phyloP scores from a whole-genome alignment of 2,888 invertebrate species.

The Neuroscelio doddi region DNA sequence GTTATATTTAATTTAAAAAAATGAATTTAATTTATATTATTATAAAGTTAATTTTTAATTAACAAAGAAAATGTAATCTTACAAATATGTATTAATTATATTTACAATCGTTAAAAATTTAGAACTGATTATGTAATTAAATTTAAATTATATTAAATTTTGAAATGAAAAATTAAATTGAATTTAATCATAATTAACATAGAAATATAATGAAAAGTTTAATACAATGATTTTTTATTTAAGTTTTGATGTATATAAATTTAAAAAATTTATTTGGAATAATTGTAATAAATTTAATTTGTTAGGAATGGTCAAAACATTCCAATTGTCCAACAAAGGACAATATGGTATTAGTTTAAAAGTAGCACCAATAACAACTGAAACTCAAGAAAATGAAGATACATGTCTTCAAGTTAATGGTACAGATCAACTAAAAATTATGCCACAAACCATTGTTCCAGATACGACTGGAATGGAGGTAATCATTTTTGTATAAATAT shows the following conservation, averaged over 20 bases:
- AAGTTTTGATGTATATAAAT: too few relatives aligned
- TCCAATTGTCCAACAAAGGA: slow-evolving; percentile 80
- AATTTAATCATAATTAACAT: too few relatives aligned
- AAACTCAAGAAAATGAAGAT: slow-evolving; percentile 79
- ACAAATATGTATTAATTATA: too few relatives aligned
- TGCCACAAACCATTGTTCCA: slow-evolving; percentile 86
- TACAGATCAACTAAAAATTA: slow-evolving; percentile 75
- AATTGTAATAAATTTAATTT: slow-evolving; percentile 9
- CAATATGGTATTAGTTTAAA: slow-evolving; percentile 83
- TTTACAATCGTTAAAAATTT: too few relatives aligned
- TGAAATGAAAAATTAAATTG: too few relatives aligned
- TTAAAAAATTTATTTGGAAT: too few relatives aligned
- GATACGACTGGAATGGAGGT: slow-evolving; percentile 84
- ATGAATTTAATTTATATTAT: too few relatives aligned
- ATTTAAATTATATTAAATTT: too few relatives aligned
- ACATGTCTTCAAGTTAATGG: slow-evolving; percentile 92
- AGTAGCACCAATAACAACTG: slow-evolving; percentile 89
- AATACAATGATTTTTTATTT: too few relatives aligned
- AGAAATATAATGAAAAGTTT: background rate
- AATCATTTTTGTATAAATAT: slow-evolving; percentile 34
- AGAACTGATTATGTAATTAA: too few relatives aligned
- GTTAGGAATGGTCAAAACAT: slow-evolving; percentile 89
- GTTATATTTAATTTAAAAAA: slow-evolving; percentile 8
- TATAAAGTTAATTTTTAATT: too few relatives aligned
- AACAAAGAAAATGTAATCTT: too few relatives aligned